Evolutionary conservation across 2,888 invertebrate genomes (phyloP), one percentile per base, ranked within the genome.

Genomic region (Athalia circularis): DNA sequence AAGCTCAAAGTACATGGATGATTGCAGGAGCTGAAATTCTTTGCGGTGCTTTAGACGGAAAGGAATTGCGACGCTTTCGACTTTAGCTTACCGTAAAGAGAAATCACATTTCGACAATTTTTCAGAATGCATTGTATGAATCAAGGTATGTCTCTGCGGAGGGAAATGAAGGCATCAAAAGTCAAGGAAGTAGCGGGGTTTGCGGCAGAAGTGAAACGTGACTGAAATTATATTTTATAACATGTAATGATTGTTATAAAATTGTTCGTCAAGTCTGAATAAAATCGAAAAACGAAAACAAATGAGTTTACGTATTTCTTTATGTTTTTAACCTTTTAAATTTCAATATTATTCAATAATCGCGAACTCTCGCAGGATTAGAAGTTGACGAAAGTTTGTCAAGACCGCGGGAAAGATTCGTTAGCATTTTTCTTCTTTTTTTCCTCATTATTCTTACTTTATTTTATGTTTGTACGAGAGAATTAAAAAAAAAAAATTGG

Each of bases 341-440:
- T 65, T 68, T n/a, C n/a, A n/a, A n/a, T n/a, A n/a, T n/a, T 65
- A 29, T 29, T 29, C 2, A 29, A 29, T 29, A 29, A 29, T 29
- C 29, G 29, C 29, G 2, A 29, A 2, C 29, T 43, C 11, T 54
- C 29, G 11, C 15, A 54, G 29, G 29, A 29, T 29, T 54, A 54
- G 15, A 68, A 29, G 29, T 68, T 68, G 54, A 65, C 47, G 65
- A 65, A 68, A 68, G 52, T 68, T 68, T 54, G 52, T 68, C 52
- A 29, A 54, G 43, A 29, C 29, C 29, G 29, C 29, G 29, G 29
- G 29, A n/a, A 68, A 54, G 50, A 68, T 68, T 54, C 43, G 5
- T 13, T n/a, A 54, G 54, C 47, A 54, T 68, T 29, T 29, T 29
- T 29, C 29, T 29, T 29, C 0, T 29, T 29, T 2, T 29, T 29